These are phyloP conservation scores for Glaucomys volans DNA, from an alignment of 2,113 vertebrate species.

Conservation along the genomic window DNA sequence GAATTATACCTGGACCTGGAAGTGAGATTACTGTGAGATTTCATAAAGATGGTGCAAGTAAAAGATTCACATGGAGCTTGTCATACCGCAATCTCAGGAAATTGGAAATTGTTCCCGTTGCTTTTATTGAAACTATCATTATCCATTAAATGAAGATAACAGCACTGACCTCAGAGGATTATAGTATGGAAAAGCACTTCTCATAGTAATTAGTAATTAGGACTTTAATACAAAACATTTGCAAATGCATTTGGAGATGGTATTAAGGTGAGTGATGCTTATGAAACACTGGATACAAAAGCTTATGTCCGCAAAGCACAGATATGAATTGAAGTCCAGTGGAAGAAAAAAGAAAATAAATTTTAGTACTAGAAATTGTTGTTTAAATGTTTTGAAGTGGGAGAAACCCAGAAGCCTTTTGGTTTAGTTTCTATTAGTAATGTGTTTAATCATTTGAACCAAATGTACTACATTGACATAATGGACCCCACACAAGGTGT, in stretches of 20 bases:
- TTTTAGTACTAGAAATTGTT: neutral
- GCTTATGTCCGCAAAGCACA: neutral
- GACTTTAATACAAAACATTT: neutral
- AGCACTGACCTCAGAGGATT: neutral
- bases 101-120: neutral
- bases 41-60: neutral
- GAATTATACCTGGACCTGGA: neutral
- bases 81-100: neutral
- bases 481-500: neutral
- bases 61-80: neutral
- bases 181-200: neutral
- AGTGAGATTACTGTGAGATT: neutral
- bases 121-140: neutral
- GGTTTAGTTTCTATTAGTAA: constrained; percentile 23
- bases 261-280: neutral
- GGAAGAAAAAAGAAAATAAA: neutral
- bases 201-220: neutral
- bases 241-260: neutral
- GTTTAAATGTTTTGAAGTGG: neutral
- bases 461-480: constrained; percentile 20
- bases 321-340: neutral
- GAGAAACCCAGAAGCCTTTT: neutral
- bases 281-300: neutral
- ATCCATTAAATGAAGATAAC: neutral
- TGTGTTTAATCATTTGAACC: constrained; percentile 62